Evolutionary conservation across 2,797 vertebrate species (phyloP).

Genomic region (Xenentodon cancila): DNA sequence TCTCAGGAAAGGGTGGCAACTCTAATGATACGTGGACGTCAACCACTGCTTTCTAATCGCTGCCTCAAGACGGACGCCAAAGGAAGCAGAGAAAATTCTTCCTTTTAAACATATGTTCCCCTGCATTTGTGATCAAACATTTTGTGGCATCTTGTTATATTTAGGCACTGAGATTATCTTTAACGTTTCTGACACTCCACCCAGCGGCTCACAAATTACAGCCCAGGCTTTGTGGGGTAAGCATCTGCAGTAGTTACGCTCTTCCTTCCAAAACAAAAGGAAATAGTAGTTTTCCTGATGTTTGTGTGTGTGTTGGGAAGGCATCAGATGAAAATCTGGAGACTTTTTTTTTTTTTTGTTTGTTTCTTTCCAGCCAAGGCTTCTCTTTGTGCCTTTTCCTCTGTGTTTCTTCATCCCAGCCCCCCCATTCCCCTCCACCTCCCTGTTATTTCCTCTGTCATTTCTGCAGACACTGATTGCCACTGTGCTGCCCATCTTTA

Average conservation of each 20-base stretch:
- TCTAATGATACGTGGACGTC: conserved; percentile 48
- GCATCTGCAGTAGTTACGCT: conserved; percentile 36
- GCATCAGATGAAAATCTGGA: conserved; percentile 57
- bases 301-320: conserved; percentile 19
- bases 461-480: conserved; percentile 43
- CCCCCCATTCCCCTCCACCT: conserved; percentile 39
- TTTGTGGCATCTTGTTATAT: conserved; percentile 62
- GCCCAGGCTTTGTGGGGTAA: conserved; percentile 37
- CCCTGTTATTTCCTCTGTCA: conserved; percentile 67
- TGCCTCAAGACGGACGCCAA: conserved; percentile 44
- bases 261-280: conserved; percentile 66
- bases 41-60: conserved; percentile 73
- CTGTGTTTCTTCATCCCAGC: conserved; percentile 50
- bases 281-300: conserved; percentile 64
- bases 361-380: conserved; percentile 48
- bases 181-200: conserved; percentile 58
- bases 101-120: conserved; percentile 39
- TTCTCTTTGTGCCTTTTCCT: conserved; percentile 61
- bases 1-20: conserved; percentile 63
- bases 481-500: conserved; percentile 67
- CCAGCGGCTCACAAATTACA: conserved; percentile 71
- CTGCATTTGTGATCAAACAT: conserved; percentile 68
- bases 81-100: conserved; percentile 36
- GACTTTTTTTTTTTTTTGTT: conserved; percentile 40
- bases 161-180: conserved; percentile 61